Evolutionary conservation across 2,113 vertebrate genomes (phyloP).

Genomic region (Lates calcarifer): DNA sequence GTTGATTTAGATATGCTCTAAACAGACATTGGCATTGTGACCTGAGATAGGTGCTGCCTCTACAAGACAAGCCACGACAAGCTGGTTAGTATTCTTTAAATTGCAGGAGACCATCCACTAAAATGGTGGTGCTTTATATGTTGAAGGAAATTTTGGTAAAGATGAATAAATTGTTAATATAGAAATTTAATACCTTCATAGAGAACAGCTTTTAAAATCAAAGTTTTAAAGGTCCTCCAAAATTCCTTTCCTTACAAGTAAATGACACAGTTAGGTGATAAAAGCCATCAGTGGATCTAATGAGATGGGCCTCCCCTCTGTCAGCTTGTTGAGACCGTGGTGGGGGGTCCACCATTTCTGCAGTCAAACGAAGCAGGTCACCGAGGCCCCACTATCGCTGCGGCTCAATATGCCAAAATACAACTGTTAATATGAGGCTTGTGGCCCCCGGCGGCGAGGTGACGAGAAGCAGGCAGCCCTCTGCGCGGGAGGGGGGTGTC

Average conservation of each 20-base stretch:
- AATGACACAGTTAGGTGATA: neutral
- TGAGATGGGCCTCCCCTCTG: neutral
- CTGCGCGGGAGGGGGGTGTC: slow-evolving; percentile 19
- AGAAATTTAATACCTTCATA: neutral
- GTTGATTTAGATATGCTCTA: neutral
- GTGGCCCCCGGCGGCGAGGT: slow-evolving; percentile 31
- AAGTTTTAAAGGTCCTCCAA: neutral
- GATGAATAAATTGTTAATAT: neutral
- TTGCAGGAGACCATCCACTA: neutral
- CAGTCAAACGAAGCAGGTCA: slow-evolving; percentile 59
- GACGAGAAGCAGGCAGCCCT: slow-evolving; percentile 18
- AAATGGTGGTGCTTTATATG: neutral
- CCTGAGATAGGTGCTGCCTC: neutral
- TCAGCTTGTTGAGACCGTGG: slow-evolving; percentile 49
- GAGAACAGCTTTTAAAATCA: slow-evolving; percentile 6
- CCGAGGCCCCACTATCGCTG: slow-evolving; percentile 12
- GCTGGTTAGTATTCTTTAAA: neutral
- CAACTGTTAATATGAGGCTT: slow-evolving; percentile 60
- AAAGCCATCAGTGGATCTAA: neutral
- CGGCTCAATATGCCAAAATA: slow-evolving; percentile 60
- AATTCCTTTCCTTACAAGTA: neutral
- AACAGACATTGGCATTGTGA: neutral
- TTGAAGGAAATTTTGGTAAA: neutral
- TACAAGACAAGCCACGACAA: neutral
- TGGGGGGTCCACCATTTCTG: slow-evolving; percentile 46